Base-by-base conservation (phyloP, 2,888 invertebrate genomes). In the Athalia rosae region DNA sequence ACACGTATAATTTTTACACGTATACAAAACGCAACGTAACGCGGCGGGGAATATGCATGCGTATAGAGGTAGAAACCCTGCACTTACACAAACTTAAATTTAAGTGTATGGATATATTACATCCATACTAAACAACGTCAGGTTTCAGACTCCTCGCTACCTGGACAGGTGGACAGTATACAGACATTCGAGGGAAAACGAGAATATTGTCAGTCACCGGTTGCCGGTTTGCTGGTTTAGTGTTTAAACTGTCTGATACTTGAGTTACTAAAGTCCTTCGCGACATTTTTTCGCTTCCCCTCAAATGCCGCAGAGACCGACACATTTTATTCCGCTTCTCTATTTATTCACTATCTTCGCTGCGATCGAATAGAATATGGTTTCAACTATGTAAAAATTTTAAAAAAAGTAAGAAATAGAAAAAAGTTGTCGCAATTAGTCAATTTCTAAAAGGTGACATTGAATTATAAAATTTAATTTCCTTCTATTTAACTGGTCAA, bases 141-240 rank as follows among this genome's bases (percentile, higher is more conserved):
- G 71, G 58, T 41, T 58, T 43, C 50, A 56, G 58, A n/a, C 53
- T n/a, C 43, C 58, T 71, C 13, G 71, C 56, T 71, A 71, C 71
- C 69, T 71, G 71, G 15, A 71, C 71, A 71, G 71, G 71, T 71
- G 71, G 71, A 71, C 71, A 56, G 15, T 71, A 28, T 28, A 28
- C 28, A 28, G 56, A 69, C 71, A 13, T 45, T 13, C 58, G 71
- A 6, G 45, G 9, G 50, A 41, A 69, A 28, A 71, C 28, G 8
- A 58, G 58, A 71, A 71, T 71, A 71, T 71, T 45, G 43, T 71
- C 58, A 13, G 58, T 45, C 28, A 45, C 3, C 9, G 43, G 58
- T 45, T 43, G 58, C 3, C 9, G 50, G 50, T 48, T 50, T 13
- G 50, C 28, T 15, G 50, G 7, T 64, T 13, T 48, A 48, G 1